These are phyloP conservation scores for Andrena praecox DNA, from an alignment of 2,888 invertebrate species.

Conservation along the genomic window DNA sequence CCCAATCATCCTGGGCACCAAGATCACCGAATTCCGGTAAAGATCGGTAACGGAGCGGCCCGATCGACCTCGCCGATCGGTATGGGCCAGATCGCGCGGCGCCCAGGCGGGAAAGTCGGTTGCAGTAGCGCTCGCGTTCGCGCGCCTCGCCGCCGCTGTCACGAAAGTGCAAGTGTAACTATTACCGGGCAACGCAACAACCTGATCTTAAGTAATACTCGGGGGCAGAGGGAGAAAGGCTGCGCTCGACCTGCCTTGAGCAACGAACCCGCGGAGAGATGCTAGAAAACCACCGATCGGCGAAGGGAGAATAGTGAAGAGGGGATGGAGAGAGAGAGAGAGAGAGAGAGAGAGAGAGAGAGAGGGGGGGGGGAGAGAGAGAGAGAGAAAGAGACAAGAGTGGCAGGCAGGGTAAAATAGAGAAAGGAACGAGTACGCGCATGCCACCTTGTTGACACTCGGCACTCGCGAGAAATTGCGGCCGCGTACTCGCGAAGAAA, in stretches of 20 bases:
- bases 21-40: no score
- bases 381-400: conserved; percentile 25
- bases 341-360: conserved; percentile 17
- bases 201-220: conserved; percentile 64
- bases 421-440: conserved; percentile 18
- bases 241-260: conserved; percentile 49
- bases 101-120: conserved; percentile 27
- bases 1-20: no score
- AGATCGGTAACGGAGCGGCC: no score
- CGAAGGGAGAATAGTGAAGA: conserved; percentile 17
- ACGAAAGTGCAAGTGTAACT: conserved; percentile 71
- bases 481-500: conserved; percentile 58
- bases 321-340: background rate
- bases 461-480: conserved; percentile 70
- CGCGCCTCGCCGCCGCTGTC: conserved; percentile 3
- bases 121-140: background rate
- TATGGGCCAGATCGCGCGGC: background rate
- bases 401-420: background rate
- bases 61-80: background rate
- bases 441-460: conserved; percentile 67
- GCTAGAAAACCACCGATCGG: conserved; percentile 21
- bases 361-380: conserved; percentile 5
- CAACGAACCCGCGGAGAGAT: conserved; percentile 49
- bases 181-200: conserved; percentile 66
- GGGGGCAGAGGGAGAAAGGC: background rate